Evolutionary conservation across 2,888 invertebrate genomes (phyloP).

Genomic region (Apodemia zela): DNA sequence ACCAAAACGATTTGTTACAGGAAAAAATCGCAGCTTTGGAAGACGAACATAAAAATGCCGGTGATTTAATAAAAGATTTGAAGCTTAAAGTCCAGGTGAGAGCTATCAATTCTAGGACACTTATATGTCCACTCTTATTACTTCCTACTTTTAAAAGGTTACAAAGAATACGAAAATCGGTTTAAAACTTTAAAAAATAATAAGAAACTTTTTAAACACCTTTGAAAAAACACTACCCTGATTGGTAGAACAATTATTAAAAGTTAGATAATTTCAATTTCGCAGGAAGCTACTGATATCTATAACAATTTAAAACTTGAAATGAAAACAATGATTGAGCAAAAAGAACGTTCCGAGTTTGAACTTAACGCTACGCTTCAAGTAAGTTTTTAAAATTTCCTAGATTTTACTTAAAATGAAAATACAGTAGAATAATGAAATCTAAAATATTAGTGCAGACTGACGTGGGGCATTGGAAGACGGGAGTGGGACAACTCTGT

Average conservation of each 20-base stretch:
- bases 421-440: no score
- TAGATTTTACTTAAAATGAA: no score
- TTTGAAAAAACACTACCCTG: no score
- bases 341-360: constrained; percentile 29
- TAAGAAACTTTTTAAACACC: no score
- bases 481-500: no score
- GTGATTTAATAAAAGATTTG: constrained; percentile 26
- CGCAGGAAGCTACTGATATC: constrained; percentile 30
- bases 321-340: constrained; percentile 25
- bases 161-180: no score
- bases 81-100: constrained; percentile 34
- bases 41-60: constrained; percentile 29
- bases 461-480: no score
- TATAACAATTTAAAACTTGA: constrained; percentile 31
- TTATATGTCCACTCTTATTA: background rate
- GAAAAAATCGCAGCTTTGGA: constrained; percentile 39
- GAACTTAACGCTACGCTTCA: constrained; percentile 30
- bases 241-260: no score
- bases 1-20: constrained; percentile 39
- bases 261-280: constrained; percentile 1
- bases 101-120: background rate
- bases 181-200: no score
- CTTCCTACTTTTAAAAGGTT: no score
- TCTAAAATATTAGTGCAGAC: no score
- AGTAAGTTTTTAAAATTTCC: constrained; percentile 28